Base-by-base conservation (phyloP, 2,797 vertebrate genomes). In the Syngnathus rostellatus region DNA sequence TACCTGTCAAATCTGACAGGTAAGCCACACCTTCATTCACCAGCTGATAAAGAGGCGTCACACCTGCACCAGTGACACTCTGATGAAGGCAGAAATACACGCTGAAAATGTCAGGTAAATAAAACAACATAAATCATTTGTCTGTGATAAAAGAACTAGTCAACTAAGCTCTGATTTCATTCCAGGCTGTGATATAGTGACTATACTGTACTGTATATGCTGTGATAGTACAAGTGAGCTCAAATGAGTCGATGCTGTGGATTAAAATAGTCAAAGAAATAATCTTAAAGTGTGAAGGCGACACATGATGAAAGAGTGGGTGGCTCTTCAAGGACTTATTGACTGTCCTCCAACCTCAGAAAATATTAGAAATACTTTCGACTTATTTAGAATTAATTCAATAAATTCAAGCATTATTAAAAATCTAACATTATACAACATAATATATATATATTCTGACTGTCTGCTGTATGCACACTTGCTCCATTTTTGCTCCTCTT, bases 241-340 rank as follows among this genome's bases (percentile, higher is more conserved):
- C n/a, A 21, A n/a, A n/a, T 10, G 50, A 21, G n/a, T 21, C 8
- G 50, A 51, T 21, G 50, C 50, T n/a, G 8, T 8, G 8, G 50
- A 51, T 21, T 9, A 21, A n/a, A 51, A 51, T 21, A 50, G 3
- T 8, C 12, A 5, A 59, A 63, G 38, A 79, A 73, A 81, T 81
- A 67, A 83, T 85, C 66, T 68, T 46, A 70, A 82, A 48, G 72
- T 81, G 77, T 72, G 64, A 69, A 79, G 70, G 75, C 69, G 73
- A 73, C 25, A 74, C 72, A 73, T 76, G 71, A 83, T 83, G 72
- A 77, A 69, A 10, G 50, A 51, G 50, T 51, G n/a, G n/a, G n/a
- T 51, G 50, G n/a, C 50, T 51, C 19, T 21, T 51, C n/a, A 51
- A 21, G 7, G n/a, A 23, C 51, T 23, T 54, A 54, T 71, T 65